phyloP scores from a whole-genome alignment of 2,888 invertebrate species.

The Drosophila eohydei region DNA sequence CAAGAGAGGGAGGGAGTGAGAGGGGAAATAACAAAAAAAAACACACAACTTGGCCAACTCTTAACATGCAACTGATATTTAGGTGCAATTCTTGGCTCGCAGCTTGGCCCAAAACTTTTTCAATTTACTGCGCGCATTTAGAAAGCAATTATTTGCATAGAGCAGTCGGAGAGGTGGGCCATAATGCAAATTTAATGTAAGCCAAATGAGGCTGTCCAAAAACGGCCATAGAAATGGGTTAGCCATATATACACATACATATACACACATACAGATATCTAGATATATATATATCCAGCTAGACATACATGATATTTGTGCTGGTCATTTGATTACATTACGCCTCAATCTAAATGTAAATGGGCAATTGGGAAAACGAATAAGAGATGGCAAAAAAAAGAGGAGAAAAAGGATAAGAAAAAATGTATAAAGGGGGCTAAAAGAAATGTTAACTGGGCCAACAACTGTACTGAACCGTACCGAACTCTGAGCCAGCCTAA shows the following conservation, averaged over 20 bases:
- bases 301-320: constrained; percentile 31
- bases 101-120: constrained; percentile 64
- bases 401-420: neutral
- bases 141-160: constrained; percentile 62
- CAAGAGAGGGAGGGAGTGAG: neutral
- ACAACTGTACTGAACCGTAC: constrained; percentile 15
- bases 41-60: constrained; percentile 30
- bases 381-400: constrained; percentile 7
- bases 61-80: constrained; percentile 53
- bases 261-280: neutral
- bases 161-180: neutral
- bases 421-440: constrained; percentile 4
- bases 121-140: constrained; percentile 70
- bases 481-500: constrained; percentile 5
- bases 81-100: constrained; percentile 34
- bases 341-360: constrained; percentile 74
- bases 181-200: constrained; percentile 49
- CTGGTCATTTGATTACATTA: constrained; percentile 60
- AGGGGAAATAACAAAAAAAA: neutral
- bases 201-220: constrained; percentile 37
- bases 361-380: constrained; percentile 50
- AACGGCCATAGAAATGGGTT: constrained; percentile 12
- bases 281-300: neutral
- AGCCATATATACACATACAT: neutral
- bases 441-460: constrained; percentile 51